phyloP scores from a whole-genome alignment of 2,888 invertebrate genomes.

The Xylota sylvarum region DNA sequence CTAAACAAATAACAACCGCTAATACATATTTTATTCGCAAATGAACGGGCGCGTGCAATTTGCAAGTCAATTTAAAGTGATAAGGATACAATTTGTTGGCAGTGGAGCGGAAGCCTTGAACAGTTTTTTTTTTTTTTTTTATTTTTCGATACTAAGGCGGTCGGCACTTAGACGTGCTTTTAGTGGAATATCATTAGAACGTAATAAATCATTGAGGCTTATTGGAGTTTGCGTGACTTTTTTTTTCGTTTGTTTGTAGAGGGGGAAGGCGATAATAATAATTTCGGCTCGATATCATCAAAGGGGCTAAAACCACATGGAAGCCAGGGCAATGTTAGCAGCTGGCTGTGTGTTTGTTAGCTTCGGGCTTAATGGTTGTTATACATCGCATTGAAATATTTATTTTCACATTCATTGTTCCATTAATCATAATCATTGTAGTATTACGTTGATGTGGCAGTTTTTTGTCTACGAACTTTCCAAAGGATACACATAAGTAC shows the following conservation, averaged over 20 bases:
- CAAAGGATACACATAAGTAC: neutral
- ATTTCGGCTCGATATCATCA: constrained; percentile 32
- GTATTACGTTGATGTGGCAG: constrained; percentile 17
- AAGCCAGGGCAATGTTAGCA: constrained; percentile 14
- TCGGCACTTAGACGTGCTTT: constrained; percentile 25
- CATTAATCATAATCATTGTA: constrained; percentile 28
- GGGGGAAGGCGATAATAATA: constrained; percentile 10
- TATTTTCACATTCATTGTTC: constrained; percentile 2
- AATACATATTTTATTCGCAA: constrained; percentile 26
- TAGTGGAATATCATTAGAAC: constrained; percentile 40
- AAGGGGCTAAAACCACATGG: constrained; percentile 16
- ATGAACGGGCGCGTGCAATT: constrained; percentile 29
- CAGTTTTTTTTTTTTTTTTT: constrained; percentile 1
- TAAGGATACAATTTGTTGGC: constrained; percentile 17
- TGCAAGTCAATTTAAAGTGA: constrained; percentile 49
- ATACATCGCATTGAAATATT: neutral
- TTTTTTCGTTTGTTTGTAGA: constrained; percentile 2
- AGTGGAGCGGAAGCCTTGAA: constrained; percentile 3
- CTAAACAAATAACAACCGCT: neutral
- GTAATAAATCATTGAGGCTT: constrained; percentile 50
- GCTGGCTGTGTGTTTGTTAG: constrained; percentile 28
- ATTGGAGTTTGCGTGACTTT: constrained; percentile 27
- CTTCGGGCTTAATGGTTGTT: constrained; percentile 8
- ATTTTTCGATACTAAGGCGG: neutral
- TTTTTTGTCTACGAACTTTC: neutral